phyloP scores from a whole-genome alignment of 2,797 vertebrate species.

The Iguana delicatissima region DNA sequence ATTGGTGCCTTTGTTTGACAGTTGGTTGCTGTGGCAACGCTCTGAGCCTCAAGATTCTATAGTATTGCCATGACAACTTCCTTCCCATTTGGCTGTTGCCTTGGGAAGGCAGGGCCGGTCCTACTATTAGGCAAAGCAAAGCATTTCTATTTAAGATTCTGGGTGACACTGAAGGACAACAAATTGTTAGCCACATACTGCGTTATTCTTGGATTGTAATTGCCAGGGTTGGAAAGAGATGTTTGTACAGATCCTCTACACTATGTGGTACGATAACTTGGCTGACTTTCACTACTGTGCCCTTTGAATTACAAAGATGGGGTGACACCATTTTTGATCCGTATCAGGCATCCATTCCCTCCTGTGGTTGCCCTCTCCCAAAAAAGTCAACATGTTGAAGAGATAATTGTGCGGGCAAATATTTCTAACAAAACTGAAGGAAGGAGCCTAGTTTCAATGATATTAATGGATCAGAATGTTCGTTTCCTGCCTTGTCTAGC shows the following conservation, averaged over 20 bases:
- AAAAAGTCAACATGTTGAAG: too few species aligned
- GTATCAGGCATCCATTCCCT: too few species aligned
- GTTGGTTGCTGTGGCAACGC: background rate
- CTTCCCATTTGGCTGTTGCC: background rate
- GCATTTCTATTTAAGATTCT: background rate
- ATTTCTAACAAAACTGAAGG: too few species aligned
- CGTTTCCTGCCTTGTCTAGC: too few species aligned
- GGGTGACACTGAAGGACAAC: background rate
- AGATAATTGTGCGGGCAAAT: too few species aligned
- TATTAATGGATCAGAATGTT: too few species aligned
- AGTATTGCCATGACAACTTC: background rate
- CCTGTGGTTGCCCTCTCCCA: too few species aligned
- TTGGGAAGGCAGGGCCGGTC: too few species aligned
- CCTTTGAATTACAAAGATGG: background rate
- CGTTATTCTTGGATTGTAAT: background rate
- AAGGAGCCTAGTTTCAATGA: too few species aligned
- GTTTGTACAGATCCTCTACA: background rate
- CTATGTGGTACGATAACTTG: background rate
- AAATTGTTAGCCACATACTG: background rate
- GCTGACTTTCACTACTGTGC: background rate
- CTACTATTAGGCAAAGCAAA: background rate
- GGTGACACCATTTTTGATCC: too few species aligned
- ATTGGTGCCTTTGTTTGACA: background rate
- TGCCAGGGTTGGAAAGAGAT: background rate
- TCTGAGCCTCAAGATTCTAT: background rate